A percentile compares a stretch with the other conserved stretches of the same genome.
Conservation (phyloP, 2,888 invertebrate genomes). For the Lycaena phlaeas region DNA sequence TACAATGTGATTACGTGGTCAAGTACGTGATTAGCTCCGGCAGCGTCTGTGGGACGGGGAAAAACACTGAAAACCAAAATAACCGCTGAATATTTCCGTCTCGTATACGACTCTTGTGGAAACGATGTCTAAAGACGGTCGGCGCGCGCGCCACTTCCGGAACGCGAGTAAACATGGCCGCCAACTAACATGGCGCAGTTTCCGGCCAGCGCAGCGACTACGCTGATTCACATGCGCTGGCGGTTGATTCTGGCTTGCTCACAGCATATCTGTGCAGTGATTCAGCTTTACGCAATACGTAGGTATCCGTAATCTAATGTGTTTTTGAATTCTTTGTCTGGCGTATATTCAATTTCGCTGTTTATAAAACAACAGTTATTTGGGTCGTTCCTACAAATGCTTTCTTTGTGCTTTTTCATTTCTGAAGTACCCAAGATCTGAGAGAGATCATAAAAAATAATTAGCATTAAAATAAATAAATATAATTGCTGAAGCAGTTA, state of each 20-base stretch:
- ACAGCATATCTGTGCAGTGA: slow-evolving; percentile 65
- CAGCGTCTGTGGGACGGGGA: slow-evolving; percentile 63
- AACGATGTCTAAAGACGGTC: slow-evolving; percentile 61
- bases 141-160: slow-evolving; percentile 72
- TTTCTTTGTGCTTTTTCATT: too few relatives aligned
- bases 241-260: slow-evolving; percentile 57
- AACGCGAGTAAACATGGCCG: slow-evolving; percentile 63
- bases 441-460: too few relatives aligned
- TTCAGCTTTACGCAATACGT: slow-evolving; percentile 62
- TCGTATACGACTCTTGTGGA: slow-evolving; percentile 54
- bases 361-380: slow-evolving; percentile 20
- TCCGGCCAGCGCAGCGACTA: slow-evolving; percentile 40
- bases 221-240: slow-evolving; percentile 63
- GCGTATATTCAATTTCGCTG: slow-evolving; percentile 28
- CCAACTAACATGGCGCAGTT: slow-evolving; percentile 68
- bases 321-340: slow-evolving; percentile 38
- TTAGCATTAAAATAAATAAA: too few relatives aligned
- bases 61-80: slow-evolving; percentile 63
- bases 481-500: too few relatives aligned
- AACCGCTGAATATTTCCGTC: slow-evolving; percentile 64
- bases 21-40: slow-evolving; percentile 59
- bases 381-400: too few relatives aligned
- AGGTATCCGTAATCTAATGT: slow-evolving; percentile 18
- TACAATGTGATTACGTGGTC: slow-evolving; percentile 46
- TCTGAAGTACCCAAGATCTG: too few relatives aligned